Evolutionary conservation across 2,888 invertebrate genomes (phyloP).

Genomic region (Artemia sp.): DNA sequence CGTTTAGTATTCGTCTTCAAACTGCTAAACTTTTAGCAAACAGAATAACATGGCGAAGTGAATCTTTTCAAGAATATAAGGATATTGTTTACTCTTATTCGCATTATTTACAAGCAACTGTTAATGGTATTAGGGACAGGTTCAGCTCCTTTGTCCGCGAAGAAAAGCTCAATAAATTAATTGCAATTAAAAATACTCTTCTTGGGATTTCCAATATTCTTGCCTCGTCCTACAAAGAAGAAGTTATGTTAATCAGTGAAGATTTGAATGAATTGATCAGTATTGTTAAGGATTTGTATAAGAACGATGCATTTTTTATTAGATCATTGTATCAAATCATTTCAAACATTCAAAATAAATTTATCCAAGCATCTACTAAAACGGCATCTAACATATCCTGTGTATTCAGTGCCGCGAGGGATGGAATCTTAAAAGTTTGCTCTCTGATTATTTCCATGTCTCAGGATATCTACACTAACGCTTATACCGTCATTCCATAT

Average conservation of each 20-base stretch:
- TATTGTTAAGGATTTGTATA: conserved; percentile 25
- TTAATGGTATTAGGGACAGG: conserved; percentile 16
- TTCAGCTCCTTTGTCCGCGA: conserved; percentile 18
- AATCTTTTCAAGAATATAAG: conserved; percentile 26
- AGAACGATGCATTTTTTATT: conserved; percentile 28
- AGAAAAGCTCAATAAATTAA: conserved; percentile 25
- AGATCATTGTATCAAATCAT: conserved; percentile 25
- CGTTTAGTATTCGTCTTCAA: conserved; percentile 28
- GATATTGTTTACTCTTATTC: conserved; percentile 22
- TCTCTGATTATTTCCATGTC: too few relatives aligned
- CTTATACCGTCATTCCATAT: too few relatives aligned
- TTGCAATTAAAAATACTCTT: conserved; percentile 22
- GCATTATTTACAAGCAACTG: conserved; percentile 21
- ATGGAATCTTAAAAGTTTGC: too few relatives aligned
- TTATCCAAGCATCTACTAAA: conserved; percentile 8
- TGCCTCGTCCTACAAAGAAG: conserved; percentile 21
- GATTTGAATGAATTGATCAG: conserved; percentile 25
- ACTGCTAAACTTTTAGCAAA: conserved; percentile 28
- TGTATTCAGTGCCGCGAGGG: conserved; percentile 17
- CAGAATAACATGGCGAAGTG: conserved; percentile 28
- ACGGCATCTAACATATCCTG: neutral
- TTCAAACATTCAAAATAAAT: conserved; percentile 14
- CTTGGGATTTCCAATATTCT: conserved; percentile 20
- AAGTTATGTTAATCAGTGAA: conserved; percentile 24
- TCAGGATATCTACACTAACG: too few relatives aligned